A percentile compares a stretch with the other conserved stretches of the same genome.
phyloP scores from a whole-genome alignment of 1,140 invertebrate species.

The Hyposmocoma kahamanoa region DNA sequence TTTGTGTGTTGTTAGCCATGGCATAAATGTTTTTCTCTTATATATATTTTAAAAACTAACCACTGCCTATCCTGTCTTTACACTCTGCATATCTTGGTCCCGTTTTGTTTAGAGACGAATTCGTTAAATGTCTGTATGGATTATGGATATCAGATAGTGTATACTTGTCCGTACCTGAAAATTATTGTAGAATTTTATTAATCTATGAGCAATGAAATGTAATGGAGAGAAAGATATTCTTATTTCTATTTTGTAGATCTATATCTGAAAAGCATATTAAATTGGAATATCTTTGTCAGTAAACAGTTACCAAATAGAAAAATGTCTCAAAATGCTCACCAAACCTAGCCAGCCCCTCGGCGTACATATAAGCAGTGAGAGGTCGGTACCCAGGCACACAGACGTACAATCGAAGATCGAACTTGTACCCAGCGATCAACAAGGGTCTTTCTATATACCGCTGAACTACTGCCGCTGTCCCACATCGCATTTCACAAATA shows the following conservation, averaged over 20 bases:
- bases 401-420: slow-evolving; percentile 86
- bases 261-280: too few relatives aligned
- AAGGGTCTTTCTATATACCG: slow-evolving; percentile 86
- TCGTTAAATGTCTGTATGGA: slow-evolving; percentile 88
- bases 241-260: too few relatives aligned
- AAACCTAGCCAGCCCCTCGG: slow-evolving; percentile 83
- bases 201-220: too few relatives aligned
- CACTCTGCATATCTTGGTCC: slow-evolving; percentile 86
- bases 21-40: too few relatives aligned
- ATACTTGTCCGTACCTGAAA: slow-evolving; percentile 83
- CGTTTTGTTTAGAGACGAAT: slow-evolving; percentile 89
- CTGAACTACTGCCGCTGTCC: slow-evolving; percentile 84
- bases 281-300: too few relatives aligned
- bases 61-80: slow-evolving; percentile 85
- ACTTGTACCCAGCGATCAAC: slow-evolving; percentile 87
- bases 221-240: too few relatives aligned
- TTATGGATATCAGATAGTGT: slow-evolving; percentile 84
- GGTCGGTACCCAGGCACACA: slow-evolving; percentile 86
- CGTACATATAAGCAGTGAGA: slow-evolving; percentile 84
- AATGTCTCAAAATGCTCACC: too few relatives aligned
- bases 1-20: too few relatives aligned
- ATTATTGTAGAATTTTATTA: neutral
- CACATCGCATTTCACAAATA: slow-evolving; percentile 83
- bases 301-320: too few relatives aligned
- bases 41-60: too few relatives aligned